Conservation (phyloP, 2,888 invertebrate species). For the Malacosoma neustria region DNA sequence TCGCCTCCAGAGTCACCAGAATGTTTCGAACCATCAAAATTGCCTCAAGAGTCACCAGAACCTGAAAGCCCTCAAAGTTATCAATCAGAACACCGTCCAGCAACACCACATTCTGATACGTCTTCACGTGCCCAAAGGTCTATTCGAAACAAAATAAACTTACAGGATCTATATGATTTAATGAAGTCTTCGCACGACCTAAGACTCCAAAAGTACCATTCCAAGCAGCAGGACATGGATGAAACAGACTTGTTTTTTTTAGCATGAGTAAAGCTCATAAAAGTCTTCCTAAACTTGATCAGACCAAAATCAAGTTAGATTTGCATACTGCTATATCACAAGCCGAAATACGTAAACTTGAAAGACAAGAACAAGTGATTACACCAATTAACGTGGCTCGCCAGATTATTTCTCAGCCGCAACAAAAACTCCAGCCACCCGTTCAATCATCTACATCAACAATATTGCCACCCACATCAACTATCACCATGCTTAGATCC, state of each 20-base stretch:
- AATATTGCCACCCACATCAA: neutral
- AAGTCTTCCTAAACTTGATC: conserved; percentile 18
- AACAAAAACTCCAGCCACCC: too few species aligned
- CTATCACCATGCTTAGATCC: neutral
- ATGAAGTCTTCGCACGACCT: conserved; percentile 15
- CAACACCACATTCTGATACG: neutral
- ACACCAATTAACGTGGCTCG: conserved; percentile 2
- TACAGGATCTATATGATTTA: conserved; percentile 11
- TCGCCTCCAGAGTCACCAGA: too few species aligned
- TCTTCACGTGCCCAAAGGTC: neutral
- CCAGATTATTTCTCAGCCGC: conserved; percentile 6
- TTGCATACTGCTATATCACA: conserved; percentile 18
- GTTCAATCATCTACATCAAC: conserved; percentile 4
- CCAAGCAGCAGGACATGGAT: conserved; percentile 13
- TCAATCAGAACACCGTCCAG: too few species aligned
- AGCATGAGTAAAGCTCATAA: conserved; percentile 22
- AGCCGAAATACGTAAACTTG: conserved; percentile 15
- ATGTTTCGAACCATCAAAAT: too few species aligned
- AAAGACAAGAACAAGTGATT: conserved; percentile 11
- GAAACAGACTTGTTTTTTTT: conserved; percentile 19
- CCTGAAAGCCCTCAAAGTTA: too few species aligned
- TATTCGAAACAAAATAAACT: neutral
- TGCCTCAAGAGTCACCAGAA: too few species aligned
- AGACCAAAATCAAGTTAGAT: conserved; percentile 20
- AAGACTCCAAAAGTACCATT: conserved; percentile 9